phyloP scores from a whole-genome alignment of 2,888 invertebrate species.

The Tinea trinotella region DNA sequence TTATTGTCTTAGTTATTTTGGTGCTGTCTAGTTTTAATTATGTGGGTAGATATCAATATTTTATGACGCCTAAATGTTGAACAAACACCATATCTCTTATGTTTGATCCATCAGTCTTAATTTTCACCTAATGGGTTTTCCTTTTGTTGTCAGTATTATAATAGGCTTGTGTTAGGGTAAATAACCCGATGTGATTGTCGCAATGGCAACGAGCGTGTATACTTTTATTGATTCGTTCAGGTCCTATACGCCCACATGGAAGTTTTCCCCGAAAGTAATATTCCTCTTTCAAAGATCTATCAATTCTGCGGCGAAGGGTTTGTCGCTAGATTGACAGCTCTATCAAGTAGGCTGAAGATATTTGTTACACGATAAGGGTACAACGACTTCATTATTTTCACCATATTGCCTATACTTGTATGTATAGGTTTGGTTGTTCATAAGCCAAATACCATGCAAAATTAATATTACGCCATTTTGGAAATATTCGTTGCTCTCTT shows the following conservation, averaged over 20 bases:
- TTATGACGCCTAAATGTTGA: not conserved
- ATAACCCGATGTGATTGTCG: constrained; percentile 28
- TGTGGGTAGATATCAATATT: no score
- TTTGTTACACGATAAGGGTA: constrained; percentile 9
- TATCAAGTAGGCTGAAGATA: not conserved
- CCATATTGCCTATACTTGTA: no score
- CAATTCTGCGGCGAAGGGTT: constrained; percentile 44
- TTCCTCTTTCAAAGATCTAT: constrained; percentile 30
- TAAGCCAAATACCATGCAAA: no score
- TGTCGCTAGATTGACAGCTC: constrained; percentile 50
- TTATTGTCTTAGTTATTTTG: no score
- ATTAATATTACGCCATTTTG: no score
- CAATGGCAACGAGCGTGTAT: constrained; percentile 29
- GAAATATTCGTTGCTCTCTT: no score
- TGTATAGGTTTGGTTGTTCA: no score
- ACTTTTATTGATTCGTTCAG: constrained; percentile 33
- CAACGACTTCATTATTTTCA: not conserved
- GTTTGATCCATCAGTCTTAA: constrained; percentile 7
- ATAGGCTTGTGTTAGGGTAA: constrained; percentile 5
- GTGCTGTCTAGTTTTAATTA: no score
- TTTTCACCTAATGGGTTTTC: constrained; percentile 8
- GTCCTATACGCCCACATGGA: not conserved
- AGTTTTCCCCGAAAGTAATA: not conserved
- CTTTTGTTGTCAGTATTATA: constrained; percentile 1
- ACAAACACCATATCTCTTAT: not conserved